Evolutionary conservation across 1,140 invertebrate species (phyloP).

Genomic region (Colletes gigas): DNA sequence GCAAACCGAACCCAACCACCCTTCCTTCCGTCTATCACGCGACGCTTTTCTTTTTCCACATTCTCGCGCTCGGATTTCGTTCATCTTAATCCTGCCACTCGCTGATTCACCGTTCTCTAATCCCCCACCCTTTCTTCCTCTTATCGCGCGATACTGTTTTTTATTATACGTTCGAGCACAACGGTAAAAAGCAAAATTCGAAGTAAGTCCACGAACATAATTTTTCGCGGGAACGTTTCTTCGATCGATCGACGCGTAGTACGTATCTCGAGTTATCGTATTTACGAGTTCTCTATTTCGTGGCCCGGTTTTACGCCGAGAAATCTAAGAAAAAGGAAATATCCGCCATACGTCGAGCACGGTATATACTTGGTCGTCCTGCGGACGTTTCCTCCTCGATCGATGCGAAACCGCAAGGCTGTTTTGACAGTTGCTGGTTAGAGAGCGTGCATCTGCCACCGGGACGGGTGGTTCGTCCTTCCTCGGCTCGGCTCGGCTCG

Average conservation of each 20-base stretch:
- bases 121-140: background rate
- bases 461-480: slow-evolving; percentile 32
- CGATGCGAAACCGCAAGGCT: slow-evolving; percentile 1
- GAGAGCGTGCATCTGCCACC: slow-evolving; percentile 39
- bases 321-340: background rate
- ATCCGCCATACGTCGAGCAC: background rate
- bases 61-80: too few species aligned
- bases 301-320: background rate
- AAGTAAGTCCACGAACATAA: too few species aligned
- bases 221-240: background rate
- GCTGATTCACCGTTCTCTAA: background rate
- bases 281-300: background rate
- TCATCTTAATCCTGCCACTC: background rate
- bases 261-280: background rate
- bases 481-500: slow-evolving; percentile 51
- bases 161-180: background rate
- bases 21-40: background rate
- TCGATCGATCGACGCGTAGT: background rate
- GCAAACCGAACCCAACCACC: background rate
- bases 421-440: slow-evolving; percentile 31
- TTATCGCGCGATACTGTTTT: background rate
- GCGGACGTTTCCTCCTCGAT: background rate
- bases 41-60: background rate
- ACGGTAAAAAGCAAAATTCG: too few species aligned
- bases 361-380: too few species aligned